Evolutionary conservation across 2,888 invertebrate genomes (phyloP), one percentile per base, ranked within the genome.

Genomic region (Caenorhabditis afra): DNA sequence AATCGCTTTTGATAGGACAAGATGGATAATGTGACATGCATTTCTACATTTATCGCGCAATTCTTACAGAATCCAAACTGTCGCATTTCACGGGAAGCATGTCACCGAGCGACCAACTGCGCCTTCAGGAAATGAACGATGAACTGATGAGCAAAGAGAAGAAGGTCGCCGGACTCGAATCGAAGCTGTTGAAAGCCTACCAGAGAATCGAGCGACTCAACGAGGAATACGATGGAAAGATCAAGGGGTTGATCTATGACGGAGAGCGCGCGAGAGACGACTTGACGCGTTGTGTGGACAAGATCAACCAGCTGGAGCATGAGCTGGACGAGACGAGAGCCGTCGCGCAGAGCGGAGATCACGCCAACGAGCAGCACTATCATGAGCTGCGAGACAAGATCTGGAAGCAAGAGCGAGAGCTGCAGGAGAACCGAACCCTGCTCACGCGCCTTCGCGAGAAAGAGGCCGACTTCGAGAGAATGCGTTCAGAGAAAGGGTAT

Each of bases 401-500:
- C 8, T 80, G 75, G 80, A 80, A 71, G 39, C 76, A 80, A 47
- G 75, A 80, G 29, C 59, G 80, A 57, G 80, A 80, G 47, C 49
- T 80, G 10, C 70, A 80, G 29, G 80, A 80, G 22, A 53, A 29
- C n/a, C 65, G 75, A 11, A 65, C 65, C 3, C n/a, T 66, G 39
- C 39, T 80, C 16, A 58, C 49, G n/a, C 58, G 74, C n/a, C 14
- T 75, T 0, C 37, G 65, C 39, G 80, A 76, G 23, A 80, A 80
- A 29, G 80, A 80, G 18, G 66, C 66, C 3, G 75, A 80, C n/a
- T 71, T 64, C n/a, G 80, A 80, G 41, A 66, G 61, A 41, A 76
- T 81, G 75, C 53, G 61, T 14, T 71, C 73, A 1, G 81, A 83
- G 53, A 73, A 79, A 39, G 80, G 74, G n/a, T 81, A 73, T 58